Evolutionary conservation across 2,888 invertebrate genomes (phyloP).

Genomic region (Torymus auratus): DNA sequence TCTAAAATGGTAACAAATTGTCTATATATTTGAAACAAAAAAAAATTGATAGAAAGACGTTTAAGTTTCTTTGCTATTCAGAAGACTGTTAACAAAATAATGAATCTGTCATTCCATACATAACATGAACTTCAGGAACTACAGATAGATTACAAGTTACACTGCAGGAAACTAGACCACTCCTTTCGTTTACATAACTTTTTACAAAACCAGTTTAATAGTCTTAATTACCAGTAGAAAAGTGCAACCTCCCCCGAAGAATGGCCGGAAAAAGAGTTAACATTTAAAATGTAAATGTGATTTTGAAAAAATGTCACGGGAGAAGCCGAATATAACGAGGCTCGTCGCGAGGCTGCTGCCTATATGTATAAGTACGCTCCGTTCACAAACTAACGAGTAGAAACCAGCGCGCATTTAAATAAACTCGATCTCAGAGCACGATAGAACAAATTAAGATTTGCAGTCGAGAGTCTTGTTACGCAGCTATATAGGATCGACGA

Average conservation of each 20-base stretch:
- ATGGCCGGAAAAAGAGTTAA: constrained; percentile 2
- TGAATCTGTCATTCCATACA: too few relatives aligned
- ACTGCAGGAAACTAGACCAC: background rate
- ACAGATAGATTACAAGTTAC: background rate
- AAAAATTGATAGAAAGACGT: too few relatives aligned
- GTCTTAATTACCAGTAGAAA: background rate
- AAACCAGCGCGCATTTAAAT: constrained; percentile 38
- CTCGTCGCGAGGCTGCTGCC: background rate
- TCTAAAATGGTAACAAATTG: too few relatives aligned
- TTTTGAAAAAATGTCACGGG: constrained; percentile 1
- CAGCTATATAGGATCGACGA: background rate
- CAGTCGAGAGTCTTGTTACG: background rate
- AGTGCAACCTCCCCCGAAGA: background rate
- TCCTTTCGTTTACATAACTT: background rate
- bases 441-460: constrained; percentile 35
- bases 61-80: too few relatives aligned
- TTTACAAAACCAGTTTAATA: background rate
- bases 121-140: too few relatives aligned
- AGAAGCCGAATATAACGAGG: constrained; percentile 14
- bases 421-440: constrained; percentile 32
- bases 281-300: constrained; percentile 19
- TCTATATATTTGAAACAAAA: too few relatives aligned
- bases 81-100: too few relatives aligned
- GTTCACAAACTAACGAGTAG: constrained; percentile 33
- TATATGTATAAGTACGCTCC: background rate